phyloP scores from a whole-genome alignment of 2,888 invertebrate genomes.

The Apamea anceps region DNA sequence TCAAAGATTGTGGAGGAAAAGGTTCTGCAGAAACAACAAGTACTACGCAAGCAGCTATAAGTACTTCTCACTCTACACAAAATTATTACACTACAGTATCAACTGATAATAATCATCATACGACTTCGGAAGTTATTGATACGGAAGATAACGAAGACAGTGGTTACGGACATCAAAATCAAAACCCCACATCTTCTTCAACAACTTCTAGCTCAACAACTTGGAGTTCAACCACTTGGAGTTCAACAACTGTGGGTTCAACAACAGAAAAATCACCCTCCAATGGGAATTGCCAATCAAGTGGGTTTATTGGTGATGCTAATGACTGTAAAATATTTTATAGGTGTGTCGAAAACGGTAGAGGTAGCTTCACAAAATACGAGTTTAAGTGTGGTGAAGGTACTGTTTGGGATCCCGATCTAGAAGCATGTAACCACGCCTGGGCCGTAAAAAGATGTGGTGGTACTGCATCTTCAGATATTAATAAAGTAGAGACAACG shows the following conservation, averaged over 20 bases:
- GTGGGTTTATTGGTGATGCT: slow-evolving; percentile 91
- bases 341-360: slow-evolving; percentile 92
- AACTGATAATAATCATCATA: slow-evolving; percentile 59
- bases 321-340: slow-evolving; percentile 91
- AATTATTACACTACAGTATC: slow-evolving; percentile 57
- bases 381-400: slow-evolving; percentile 93
- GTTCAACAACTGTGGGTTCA: slow-evolving; percentile 28
- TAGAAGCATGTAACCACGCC: slow-evolving; percentile 90
- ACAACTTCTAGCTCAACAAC: slow-evolving; percentile 56
- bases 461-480: slow-evolving; percentile 49
- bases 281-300: slow-evolving; percentile 79
- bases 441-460: slow-evolving; percentile 86
- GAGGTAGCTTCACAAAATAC: slow-evolving; percentile 90
- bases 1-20: slow-evolving; percentile 74
- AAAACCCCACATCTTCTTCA: slow-evolving; percentile 48
- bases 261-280: slow-evolving; percentile 44
- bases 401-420: slow-evolving; percentile 91
- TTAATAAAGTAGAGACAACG: slow-evolving; percentile 57
- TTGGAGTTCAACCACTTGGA: slow-evolving; percentile 55
- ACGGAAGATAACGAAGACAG: slow-evolving; percentile 64
- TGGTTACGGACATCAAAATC: slow-evolving; percentile 68
- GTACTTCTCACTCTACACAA: slow-evolving; percentile 60
- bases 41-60: slow-evolving; percentile 51
- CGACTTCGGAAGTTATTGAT: slow-evolving; percentile 50
- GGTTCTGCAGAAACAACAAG: slow-evolving; percentile 41